Evolutionary conservation across 1,140 invertebrate species (phyloP).

Genomic region (Oreohelix idahoensis): DNA sequence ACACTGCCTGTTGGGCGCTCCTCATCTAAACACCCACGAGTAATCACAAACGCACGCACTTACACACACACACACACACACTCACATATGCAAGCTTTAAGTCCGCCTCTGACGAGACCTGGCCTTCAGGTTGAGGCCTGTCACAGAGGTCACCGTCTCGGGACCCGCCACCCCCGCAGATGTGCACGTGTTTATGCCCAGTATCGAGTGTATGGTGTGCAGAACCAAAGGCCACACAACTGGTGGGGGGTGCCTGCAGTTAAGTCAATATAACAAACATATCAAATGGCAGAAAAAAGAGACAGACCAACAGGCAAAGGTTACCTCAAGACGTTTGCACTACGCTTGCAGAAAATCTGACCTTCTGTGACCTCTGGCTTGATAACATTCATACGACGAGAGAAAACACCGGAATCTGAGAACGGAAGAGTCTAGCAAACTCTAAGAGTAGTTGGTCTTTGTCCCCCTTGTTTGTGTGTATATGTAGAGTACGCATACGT

Average conservation of each 20-base stretch:
- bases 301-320: neutral
- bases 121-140: neutral
- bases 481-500: too few relatives aligned
- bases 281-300: neutral
- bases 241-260: neutral
- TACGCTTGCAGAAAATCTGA: neutral
- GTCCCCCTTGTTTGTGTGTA: too few relatives aligned
- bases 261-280: neutral
- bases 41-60: too few relatives aligned
- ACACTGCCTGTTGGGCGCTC: too few relatives aligned
- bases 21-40: too few relatives aligned
- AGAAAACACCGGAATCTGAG: neutral
- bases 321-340: neutral
- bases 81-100: neutral
- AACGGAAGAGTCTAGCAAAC: too few relatives aligned
- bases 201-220: neutral
- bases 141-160: neutral
- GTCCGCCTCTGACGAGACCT: neutral
- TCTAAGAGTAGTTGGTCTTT: too few relatives aligned
- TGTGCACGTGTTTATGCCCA: neutral
- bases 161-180: neutral
- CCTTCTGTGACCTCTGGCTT: slow-evolving; percentile 13
- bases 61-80: too few relatives aligned
- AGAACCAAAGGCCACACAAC: neutral
- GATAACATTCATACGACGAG: slow-evolving; percentile 15